Conservation (phyloP, 2,797 vertebrate genomes). For the Eulemur rubriventer region DNA sequence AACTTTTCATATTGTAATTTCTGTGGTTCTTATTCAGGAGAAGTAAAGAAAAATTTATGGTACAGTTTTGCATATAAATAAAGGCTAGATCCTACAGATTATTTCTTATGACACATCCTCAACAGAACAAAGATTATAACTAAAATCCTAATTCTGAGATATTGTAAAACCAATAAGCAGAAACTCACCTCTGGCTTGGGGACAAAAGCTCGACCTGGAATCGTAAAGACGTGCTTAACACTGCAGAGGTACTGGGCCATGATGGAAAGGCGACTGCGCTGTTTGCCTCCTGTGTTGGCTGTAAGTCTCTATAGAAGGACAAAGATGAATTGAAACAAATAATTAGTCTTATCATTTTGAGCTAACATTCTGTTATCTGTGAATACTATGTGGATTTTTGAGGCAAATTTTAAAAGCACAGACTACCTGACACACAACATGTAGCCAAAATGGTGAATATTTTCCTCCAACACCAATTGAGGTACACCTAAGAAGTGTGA, state of each 20-base stretch:
- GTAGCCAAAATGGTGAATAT: background rate
- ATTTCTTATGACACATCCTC: background rate
- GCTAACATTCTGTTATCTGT: background rate
- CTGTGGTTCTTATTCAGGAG: background rate
- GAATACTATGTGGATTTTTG: background rate
- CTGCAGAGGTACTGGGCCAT: constrained; percentile 96
- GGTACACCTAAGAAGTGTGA: background rate
- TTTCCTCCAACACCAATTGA: background rate
- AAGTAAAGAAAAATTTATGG: background rate
- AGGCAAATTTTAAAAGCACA: background rate
- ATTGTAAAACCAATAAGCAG: background rate
- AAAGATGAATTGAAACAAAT: background rate
- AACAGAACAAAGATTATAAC: background rate
- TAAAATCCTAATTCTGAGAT: constrained; percentile 86
- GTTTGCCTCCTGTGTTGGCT: constrained; percentile 90
- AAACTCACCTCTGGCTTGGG: constrained; percentile 94
- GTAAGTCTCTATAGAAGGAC: constrained; percentile 89
- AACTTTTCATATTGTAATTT: background rate
- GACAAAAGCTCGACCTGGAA: constrained; percentile 94
- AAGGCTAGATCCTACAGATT: background rate
- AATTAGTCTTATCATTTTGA: background rate
- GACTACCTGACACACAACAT: background rate
- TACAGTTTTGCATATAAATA: background rate
- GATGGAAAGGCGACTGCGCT: constrained; percentile 95
- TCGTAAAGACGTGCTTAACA: constrained; percentile 91